Conservation (phyloP, 2,113 vertebrate species). For the Periophthalmus modestus region DNA sequence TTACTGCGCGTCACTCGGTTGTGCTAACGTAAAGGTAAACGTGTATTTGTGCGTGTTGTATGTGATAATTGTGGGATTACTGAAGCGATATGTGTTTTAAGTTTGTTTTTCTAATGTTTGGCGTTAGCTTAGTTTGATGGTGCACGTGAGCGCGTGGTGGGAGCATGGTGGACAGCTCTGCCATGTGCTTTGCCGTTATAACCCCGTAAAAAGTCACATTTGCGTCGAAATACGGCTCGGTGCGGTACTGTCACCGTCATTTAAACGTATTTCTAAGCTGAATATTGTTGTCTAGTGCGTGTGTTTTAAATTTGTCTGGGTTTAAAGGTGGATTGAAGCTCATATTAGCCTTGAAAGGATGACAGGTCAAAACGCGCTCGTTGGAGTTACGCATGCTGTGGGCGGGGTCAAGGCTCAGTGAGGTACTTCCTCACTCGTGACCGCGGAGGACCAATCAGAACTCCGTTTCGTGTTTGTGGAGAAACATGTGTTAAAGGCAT, state of each 20-base stretch:
- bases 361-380: conserved; percentile 37
- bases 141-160: background rate
- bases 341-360: conserved; percentile 1
- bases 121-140: accelerated
- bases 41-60: accelerated
- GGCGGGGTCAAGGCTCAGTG: conserved; percentile 5
- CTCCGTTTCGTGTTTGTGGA: background rate
- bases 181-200: conserved; percentile 60
- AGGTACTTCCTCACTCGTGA: conserved; percentile 40
- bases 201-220: background rate
- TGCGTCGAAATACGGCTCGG: background rate
- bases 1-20: conserved; percentile 36
- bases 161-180: conserved; percentile 15
- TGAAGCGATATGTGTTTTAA: accelerated
- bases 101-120: accelerated
- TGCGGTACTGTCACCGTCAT: background rate
- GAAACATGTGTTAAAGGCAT: background rate
- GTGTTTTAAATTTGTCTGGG: background rate
- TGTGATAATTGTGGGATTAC: accelerated
- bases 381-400: conserved; percentile 12
- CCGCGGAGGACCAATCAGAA: conserved; percentile 32
- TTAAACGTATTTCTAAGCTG: background rate
- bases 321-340: background rate
- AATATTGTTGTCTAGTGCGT: background rate
- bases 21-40: background rate